Percentiles rank a stretch among this genome's conserved stretches.
Evolutionary conservation across 2,888 invertebrate species (phyloP).

Genomic region (Hydropsyche betteni): DNA sequence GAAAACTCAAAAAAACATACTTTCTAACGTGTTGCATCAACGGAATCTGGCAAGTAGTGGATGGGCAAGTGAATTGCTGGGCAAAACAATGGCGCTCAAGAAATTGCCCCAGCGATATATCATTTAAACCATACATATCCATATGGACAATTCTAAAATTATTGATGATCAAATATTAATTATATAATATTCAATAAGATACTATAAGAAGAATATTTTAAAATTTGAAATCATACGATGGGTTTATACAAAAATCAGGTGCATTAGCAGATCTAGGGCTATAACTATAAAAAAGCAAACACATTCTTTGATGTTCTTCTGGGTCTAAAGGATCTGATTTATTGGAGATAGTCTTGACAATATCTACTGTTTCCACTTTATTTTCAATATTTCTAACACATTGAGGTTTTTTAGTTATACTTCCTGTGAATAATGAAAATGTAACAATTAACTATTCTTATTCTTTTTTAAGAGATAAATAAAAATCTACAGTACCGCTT

Average conservation of each 20-base stretch:
- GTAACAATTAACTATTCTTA: neutral
- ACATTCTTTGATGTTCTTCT: slow-evolving; percentile 84
- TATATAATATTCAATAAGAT: no score
- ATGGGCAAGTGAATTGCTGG: slow-evolving; percentile 83
- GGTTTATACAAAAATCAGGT: slow-evolving; percentile 89
- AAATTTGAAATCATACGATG: slow-evolving; percentile 69
- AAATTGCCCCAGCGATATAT: slow-evolving; percentile 94
- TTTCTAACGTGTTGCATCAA: slow-evolving; percentile 88
- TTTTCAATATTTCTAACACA: neutral
- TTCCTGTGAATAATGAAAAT: slow-evolving; percentile 3
- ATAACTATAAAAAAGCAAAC: slow-evolving; percentile 90
- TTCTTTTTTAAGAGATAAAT: neutral
- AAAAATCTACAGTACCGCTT: slow-evolving; percentile 53
- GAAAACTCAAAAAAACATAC: slow-evolving; percentile 54
- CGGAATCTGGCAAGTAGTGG: slow-evolving; percentile 79
- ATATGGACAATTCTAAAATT: slow-evolving; percentile 81
- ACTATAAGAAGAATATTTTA: neutral
- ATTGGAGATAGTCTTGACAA: neutral
- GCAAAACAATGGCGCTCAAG: slow-evolving; percentile 93
- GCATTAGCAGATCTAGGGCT: slow-evolving; percentile 78
- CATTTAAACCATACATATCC: slow-evolving; percentile 95
- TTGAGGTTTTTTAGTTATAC: neutral
- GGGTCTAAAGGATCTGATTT: slow-evolving; percentile 78
- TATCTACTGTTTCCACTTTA: neutral
- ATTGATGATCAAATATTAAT: neutral